phyloP scores from a whole-genome alignment of 2,797 vertebrate genomes.

The Denticeps clupeoides region DNA sequence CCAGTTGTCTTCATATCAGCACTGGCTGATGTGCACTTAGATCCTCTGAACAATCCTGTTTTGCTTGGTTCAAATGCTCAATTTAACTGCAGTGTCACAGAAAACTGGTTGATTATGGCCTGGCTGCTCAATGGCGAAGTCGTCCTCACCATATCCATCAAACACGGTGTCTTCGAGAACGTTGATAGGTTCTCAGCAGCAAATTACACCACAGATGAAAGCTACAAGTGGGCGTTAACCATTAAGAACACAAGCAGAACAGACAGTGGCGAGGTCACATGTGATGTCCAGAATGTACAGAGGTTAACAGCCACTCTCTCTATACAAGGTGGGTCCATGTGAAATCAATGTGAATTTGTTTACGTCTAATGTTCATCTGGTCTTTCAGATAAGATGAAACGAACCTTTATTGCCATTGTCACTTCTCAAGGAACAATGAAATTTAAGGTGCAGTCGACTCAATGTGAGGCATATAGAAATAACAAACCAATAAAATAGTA shows the following conservation, averaged over 20 bases:
- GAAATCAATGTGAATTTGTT: too few relatives aligned
- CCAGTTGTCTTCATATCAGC: too few relatives aligned
- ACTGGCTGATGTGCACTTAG: conserved; percentile 2
- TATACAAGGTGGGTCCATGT: conserved; percentile 13
- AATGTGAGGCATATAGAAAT: too few relatives aligned
- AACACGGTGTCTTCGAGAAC: not conserved
- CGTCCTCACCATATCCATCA: conserved; percentile 7
- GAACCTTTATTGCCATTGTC: too few relatives aligned
- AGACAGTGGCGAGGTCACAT: conserved; percentile 4
- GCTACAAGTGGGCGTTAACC: conserved; percentile 6
- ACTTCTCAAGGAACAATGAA: too few relatives aligned
- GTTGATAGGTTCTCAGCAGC: not conserved
- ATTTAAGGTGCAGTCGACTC: too few relatives aligned
- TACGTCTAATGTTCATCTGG: too few relatives aligned
- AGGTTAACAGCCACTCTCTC: conserved; percentile 1
- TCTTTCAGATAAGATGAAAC: too few relatives aligned
- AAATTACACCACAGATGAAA: conserved; percentile 1
- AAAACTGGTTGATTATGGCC: conserved; percentile 7
- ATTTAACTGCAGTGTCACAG: conserved; percentile 12
- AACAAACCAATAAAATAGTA: too few relatives aligned
- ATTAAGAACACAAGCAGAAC: not conserved
- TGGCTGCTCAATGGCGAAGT: conserved; percentile 2
- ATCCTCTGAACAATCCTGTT: not conserved
- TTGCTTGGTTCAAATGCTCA: conserved; percentile 1
- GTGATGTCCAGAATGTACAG: conserved; percentile 10